Evolutionary conservation across 1,140 invertebrate species (phyloP).

Genomic region (Neoseiulus cucumeris): DNA sequence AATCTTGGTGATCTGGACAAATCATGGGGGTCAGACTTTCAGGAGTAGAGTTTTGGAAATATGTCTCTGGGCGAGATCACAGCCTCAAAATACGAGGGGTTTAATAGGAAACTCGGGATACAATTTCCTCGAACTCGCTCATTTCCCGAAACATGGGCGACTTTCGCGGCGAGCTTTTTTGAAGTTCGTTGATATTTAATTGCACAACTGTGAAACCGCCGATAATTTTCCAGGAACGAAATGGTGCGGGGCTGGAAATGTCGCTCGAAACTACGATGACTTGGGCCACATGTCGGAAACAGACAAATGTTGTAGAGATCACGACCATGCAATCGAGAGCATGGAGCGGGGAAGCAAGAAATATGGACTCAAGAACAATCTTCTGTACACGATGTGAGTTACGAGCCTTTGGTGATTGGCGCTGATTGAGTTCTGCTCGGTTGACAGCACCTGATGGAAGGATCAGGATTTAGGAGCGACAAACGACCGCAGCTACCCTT

Average conservation of each 20-base stretch:
- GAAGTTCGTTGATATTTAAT: no score
- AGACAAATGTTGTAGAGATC: slow-evolving; percentile 52
- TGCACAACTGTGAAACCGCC: no score
- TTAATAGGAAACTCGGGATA: no score
- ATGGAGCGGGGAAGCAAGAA: slow-evolving; percentile 36
- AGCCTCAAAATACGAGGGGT: no score
- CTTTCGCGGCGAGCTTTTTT: no score
- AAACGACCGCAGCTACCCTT: neutral
- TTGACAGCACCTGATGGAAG: neutral
- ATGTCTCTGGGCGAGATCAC: no score
- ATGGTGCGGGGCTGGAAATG: slow-evolving; percentile 52
- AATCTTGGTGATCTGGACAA: no score
- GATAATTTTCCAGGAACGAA: slow-evolving; percentile 31
- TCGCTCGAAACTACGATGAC: slow-evolving; percentile 42
- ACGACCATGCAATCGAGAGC: slow-evolving; percentile 46
- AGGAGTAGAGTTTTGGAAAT: no score
- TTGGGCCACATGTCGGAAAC: slow-evolving; percentile 41
- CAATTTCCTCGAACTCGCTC: no score
- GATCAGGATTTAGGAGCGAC: no score
- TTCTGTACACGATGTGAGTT: slow-evolving; percentile 29
- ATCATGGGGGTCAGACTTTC: no score
- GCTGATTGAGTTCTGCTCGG: neutral
- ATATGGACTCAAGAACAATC: slow-evolving; percentile 40
- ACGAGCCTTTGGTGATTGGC: neutral
- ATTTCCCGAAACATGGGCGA: no score